phyloP scores from a whole-genome alignment of 2,113 vertebrate species.

The Alectura lathami region DNA sequence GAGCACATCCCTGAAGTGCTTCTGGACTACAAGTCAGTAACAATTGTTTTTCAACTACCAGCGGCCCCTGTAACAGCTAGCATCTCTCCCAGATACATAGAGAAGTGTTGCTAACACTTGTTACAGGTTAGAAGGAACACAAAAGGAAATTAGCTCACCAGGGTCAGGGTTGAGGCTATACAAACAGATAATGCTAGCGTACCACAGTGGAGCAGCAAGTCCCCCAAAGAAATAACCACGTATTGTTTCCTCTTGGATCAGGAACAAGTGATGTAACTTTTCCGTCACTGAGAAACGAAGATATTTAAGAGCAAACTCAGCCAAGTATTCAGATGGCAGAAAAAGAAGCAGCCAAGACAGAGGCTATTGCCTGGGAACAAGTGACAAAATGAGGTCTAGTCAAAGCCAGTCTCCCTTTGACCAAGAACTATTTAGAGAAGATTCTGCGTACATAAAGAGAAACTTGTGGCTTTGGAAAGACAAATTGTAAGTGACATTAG shows the following conservation, averaged over 20 bases:
- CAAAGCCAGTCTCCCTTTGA: conserved; percentile 1
- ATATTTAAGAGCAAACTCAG: not conserved
- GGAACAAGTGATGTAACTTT: not conserved
- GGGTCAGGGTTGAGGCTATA: not conserved
- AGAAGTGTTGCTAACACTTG: not conserved
- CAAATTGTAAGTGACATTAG: conserved; percentile 4
- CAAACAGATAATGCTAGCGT: not conserved
- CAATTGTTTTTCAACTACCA: not conserved
- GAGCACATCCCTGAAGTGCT: not conserved
- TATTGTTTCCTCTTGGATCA: conserved; percentile 4
- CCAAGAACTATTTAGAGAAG: conserved; percentile 11
- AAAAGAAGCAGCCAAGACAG: conserved; percentile 10
- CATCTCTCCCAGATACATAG: not conserved
- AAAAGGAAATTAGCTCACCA: not conserved
- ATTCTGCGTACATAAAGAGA: not conserved
- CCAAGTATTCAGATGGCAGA: not conserved
- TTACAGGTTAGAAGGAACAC: not conserved
- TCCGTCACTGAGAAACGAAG: not conserved
- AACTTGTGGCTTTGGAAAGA: conserved; percentile 7
- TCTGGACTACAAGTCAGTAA: not conserved
- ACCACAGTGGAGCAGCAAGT: not conserved
- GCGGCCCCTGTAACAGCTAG: not conserved
- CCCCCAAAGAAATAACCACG: not conserved
- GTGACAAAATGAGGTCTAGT: conserved; percentile 2
- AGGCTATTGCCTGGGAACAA: conserved; percentile 9